phyloP scores from a whole-genome alignment of 2,797 vertebrate species.

The Lagocephalus sceleratus region DNA sequence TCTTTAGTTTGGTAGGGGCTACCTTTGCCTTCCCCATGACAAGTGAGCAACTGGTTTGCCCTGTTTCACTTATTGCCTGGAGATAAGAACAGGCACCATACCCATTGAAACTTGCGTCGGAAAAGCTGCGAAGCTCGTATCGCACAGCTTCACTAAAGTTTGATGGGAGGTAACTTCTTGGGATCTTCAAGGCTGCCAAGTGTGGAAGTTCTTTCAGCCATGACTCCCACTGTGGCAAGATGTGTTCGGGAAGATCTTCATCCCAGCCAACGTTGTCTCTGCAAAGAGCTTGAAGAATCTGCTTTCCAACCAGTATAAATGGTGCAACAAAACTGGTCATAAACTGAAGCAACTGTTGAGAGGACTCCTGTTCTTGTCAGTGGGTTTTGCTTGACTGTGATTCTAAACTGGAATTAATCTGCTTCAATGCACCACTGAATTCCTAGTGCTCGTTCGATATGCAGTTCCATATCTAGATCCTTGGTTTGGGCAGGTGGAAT shows the following conservation, averaged over 20 bases:
- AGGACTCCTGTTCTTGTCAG: conserved; percentile 6
- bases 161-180: conserved; percentile 1
- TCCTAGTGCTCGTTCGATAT: conserved; percentile 22
- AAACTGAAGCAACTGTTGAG: conserved; percentile 9
- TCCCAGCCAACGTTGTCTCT: conserved; percentile 17
- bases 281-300: conserved; percentile 1
- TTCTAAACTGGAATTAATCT: conserved; percentile 6
- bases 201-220: conserved; percentile 8
- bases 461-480: conserved; percentile 19
- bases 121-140: conserved; percentile 29
- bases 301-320: not conserved
- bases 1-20: conserved; percentile 18
- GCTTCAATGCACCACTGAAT: not conserved
- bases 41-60: conserved; percentile 24
- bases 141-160: not conserved
- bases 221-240: conserved; percentile 5
- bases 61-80: not conserved
- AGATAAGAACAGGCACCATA: conserved; percentile 31
- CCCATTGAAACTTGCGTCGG: conserved; percentile 15
- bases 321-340: not conserved
- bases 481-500: conserved; percentile 2
- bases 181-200: conserved; percentile 2
- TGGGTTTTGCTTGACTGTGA: not conserved
- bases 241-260: conserved; percentile 3
- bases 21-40: conserved; percentile 31